phyloP scores from a whole-genome alignment of 2,113 vertebrate genomes.

The Conger conger region DNA sequence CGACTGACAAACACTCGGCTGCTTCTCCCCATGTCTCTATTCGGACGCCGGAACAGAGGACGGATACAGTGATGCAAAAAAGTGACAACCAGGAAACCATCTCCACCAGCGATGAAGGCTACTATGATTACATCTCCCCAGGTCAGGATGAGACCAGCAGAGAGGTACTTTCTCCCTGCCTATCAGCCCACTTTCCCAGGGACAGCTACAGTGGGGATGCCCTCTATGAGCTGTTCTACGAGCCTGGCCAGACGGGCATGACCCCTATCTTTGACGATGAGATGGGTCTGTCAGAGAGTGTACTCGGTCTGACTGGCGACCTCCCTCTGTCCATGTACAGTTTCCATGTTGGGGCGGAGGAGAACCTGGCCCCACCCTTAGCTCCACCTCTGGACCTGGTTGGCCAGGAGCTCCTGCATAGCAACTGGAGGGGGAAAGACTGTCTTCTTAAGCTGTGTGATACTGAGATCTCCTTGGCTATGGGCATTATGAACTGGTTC shows the following conservation, averaged over 20 bases:
- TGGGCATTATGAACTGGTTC: constrained; percentile 84
- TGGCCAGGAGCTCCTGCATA: constrained; percentile 74
- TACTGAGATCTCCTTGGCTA: constrained; percentile 79
- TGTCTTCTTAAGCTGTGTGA: constrained; percentile 83
- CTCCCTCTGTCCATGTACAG: constrained; percentile 82
- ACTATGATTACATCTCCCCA: constrained; percentile 79
- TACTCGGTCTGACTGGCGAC: constrained; percentile 68
- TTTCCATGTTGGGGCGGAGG: constrained; percentile 79
- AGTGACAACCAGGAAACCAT: constrained; percentile 78
- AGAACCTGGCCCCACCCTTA: constrained; percentile 75
- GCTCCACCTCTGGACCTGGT: constrained; percentile 63
- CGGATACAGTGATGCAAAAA: constrained; percentile 72
- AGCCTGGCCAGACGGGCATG: constrained; percentile 66
- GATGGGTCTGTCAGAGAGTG: constrained; percentile 66
- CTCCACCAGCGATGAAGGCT: constrained; percentile 84
- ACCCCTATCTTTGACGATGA: constrained; percentile 69
- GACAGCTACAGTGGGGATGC: constrained; percentile 84
- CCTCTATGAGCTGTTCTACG: constrained; percentile 81
- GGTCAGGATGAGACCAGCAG: constrained; percentile 73
- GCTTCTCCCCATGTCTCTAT: constrained; percentile 31
- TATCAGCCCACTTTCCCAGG: constrained; percentile 65
- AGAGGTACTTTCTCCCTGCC: constrained; percentile 55
- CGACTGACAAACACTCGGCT: constrained; percentile 24
- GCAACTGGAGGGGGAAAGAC: constrained; percentile 82
- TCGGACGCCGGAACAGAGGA: constrained; percentile 52